Base-by-base conservation (phyloP, 2,797 vertebrate species). In the Coendou prehensilis region DNA sequence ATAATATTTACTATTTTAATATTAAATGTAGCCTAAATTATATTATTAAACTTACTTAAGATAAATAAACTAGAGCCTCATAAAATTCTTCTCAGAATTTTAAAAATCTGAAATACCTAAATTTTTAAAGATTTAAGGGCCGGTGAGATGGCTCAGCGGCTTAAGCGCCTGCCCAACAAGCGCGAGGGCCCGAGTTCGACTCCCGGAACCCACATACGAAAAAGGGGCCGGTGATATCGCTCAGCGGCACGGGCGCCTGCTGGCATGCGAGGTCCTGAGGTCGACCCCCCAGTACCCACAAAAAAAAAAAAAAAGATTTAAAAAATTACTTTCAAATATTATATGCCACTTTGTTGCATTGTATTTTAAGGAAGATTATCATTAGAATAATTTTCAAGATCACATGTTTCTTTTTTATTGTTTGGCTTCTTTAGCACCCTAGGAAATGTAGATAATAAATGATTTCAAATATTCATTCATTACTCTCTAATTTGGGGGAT, bases 1-100 rank as follows among this genome's bases (percentile, higher is more conserved):
- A 86, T 56, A 54, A 76, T 28, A 69, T 89, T 92, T 87, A 37
- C 78, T 81, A 47, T 73, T 83, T 90, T 81, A 45, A 76, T 91
- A 75, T 91, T 75, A 94, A 93, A 67, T 59, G 57, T 13, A 69
- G 4, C 30, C 87, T 92, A 28, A 87, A 75, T 81, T 22, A 84
- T 50, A 54, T 69, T 69, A 69, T n/a, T 73, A 73, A 73, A 23
- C 37, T 73, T 45, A 73, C 45, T 88, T 95, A 93, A 63, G 22
- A 30, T 28, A 63, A 63, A 63, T 87, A 76, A 94, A 67, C 54
- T 52, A 79, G 15, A 71, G 23, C 1, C 18, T 93, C 22, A 81
- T 59, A 75, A n/a, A 13, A 20, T 89, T 89, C 20, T 13, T 91
- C 54, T 89, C 30, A 79, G 59, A 89, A 73, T 64, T 87, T 92